Conservation (phyloP, 2,888 invertebrate genomes). For the Drosophila koepferae region DNA sequence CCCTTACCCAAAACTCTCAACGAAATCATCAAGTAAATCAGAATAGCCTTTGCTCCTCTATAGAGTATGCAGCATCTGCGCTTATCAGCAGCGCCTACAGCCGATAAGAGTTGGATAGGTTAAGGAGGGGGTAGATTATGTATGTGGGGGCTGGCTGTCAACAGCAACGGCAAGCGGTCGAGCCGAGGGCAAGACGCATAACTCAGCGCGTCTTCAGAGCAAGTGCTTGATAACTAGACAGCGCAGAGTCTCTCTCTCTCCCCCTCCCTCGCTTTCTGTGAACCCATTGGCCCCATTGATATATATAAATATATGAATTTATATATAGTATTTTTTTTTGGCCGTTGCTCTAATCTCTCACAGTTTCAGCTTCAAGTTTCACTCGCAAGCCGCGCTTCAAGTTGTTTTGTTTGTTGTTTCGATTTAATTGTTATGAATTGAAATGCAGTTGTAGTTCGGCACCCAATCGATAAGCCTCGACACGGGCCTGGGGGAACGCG, state of each 20-base stretch:
- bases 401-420: constrained; percentile 52
- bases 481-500: constrained; percentile 7
- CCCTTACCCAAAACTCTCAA: not conserved
- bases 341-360: constrained; percentile 19
- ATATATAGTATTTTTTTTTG: constrained; percentile 6
- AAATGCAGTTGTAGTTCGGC: constrained; percentile 57
- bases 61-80: constrained; percentile 12
- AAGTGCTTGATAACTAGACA: constrained; percentile 39
- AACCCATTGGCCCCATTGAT: too few species aligned
- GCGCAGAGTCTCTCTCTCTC: not conserved
- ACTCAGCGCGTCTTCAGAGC: constrained; percentile 47
- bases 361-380: not conserved
- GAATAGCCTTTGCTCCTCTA: not conserved
- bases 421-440: constrained; percentile 75
- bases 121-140: not conserved
- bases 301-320: too few species aligned
- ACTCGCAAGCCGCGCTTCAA: not conserved
- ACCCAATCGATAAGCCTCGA: constrained; percentile 45
- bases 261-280: too few species aligned
- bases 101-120: constrained; percentile 23
- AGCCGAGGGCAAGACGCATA: constrained; percentile 33
- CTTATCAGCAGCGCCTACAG: constrained; percentile 28
- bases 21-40: not conserved
- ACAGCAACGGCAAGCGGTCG: constrained; percentile 28
- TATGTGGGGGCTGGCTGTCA: constrained; percentile 43